These are phyloP conservation scores for Dolichallabes microphthalmus DNA, from an alignment of 2,113 vertebrate genomes.

Conservation along the genomic window DNA sequence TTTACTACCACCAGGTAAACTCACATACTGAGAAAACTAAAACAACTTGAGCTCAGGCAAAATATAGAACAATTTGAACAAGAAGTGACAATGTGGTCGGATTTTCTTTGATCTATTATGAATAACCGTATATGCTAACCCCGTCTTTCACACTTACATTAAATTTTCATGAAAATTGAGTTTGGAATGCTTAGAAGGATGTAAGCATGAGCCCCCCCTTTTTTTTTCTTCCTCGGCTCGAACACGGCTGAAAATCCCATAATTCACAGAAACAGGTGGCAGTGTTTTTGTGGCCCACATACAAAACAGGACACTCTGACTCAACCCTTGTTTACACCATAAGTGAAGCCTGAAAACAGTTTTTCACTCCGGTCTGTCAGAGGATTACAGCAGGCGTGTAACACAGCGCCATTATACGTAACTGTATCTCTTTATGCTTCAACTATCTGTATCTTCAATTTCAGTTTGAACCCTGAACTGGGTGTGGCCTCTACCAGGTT, in stretches of 20 bases:
- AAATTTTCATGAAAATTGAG: background rate
- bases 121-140: background rate
- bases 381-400: background rate
- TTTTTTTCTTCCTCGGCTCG: background rate
- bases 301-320: conserved; percentile 13
- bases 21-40: background rate
- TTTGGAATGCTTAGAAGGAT: background rate
- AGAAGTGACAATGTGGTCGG: too few relatives aligned
- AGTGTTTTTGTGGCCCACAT: conserved; percentile 31
- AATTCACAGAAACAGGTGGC: conserved; percentile 6
- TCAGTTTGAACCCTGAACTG: background rate
- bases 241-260: background rate
- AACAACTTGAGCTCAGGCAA: background rate
- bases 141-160: background rate
- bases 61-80: background rate
- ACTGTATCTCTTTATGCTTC: background rate
- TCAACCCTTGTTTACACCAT: conserved; percentile 23
- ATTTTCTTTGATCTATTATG: background rate
- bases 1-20: conserved; percentile 77
- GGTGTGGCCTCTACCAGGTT: background rate
- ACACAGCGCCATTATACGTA: background rate
- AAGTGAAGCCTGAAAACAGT: background rate
- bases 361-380: background rate
- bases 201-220: background rate
- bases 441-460: background rate